Evolutionary conservation across 1,140 invertebrate genomes (phyloP).

Genomic region (Habropoda laboriosa): DNA sequence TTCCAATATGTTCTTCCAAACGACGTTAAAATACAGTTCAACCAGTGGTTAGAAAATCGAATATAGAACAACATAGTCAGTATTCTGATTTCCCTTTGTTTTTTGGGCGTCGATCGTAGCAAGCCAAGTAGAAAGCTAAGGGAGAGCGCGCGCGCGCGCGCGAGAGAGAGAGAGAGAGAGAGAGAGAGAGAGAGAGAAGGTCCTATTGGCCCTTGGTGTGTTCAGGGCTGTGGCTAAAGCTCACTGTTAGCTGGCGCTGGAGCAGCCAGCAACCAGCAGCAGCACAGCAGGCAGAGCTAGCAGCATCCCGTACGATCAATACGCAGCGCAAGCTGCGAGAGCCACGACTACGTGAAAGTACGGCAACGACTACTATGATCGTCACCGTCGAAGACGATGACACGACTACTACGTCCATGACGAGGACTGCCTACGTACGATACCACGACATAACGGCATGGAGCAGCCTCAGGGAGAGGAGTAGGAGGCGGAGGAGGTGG

Average conservation of each 20-base stretch:
- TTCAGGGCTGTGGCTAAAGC: constrained; percentile 18
- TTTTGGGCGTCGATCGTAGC: not conserved
- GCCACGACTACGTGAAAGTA: constrained; percentile 45
- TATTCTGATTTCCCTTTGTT: not conserved
- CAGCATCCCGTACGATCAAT: constrained; percentile 62
- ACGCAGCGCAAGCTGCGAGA: constrained; percentile 53
- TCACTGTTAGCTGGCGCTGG: constrained; percentile 17
- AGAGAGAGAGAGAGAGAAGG: no score
- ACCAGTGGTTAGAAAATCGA: not conserved
- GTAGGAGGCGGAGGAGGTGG: no score
- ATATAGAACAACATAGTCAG: not conserved
- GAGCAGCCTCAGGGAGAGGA: constrained; percentile 17
- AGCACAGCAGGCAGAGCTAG: no score
- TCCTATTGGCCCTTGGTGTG: constrained; percentile 25
- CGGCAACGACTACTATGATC: constrained; percentile 61
- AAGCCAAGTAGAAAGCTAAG: not conserved
- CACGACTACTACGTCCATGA: constrained; percentile 48
- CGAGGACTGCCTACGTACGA: constrained; percentile 48
- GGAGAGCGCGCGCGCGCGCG: not conserved
- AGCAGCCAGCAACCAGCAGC: constrained; percentile 25
- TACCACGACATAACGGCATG: constrained; percentile 49
- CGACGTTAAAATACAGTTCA: no score
- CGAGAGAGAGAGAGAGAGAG: not conserved
- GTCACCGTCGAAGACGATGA: constrained; percentile 60
- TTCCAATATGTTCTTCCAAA: no score